phyloP scores from a whole-genome alignment of 2,113 vertebrate species.

The Malaclemys terrapin region DNA sequence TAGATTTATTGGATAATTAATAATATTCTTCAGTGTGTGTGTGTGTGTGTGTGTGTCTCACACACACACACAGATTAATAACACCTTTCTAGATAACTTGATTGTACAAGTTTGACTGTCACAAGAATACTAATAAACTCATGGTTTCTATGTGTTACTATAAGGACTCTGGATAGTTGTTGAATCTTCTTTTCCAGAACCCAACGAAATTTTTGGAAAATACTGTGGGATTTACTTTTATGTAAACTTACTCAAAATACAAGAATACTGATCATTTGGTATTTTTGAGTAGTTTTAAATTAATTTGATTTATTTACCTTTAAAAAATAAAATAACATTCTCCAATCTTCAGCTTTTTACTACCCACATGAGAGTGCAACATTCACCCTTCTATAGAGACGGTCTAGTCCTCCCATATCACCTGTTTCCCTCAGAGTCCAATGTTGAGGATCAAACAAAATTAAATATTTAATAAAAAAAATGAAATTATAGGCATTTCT shows the following conservation, averaged over 20 bases:
- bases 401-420: not conserved
- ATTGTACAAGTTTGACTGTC: not conserved
- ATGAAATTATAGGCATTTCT: not conserved
- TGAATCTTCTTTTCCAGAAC: not conserved
- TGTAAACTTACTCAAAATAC: not conserved
- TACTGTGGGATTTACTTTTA: not conserved
- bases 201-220: not conserved
- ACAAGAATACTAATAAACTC: not conserved
- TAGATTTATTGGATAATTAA: not conserved
- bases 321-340: not conserved
- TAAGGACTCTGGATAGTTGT: not conserved
- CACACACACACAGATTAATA: not conserved
- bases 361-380: not conserved
- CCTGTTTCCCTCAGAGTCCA: not conserved
- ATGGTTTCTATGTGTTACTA: not conserved
- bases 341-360: not conserved
- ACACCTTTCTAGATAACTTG: not conserved
- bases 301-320: not conserved
- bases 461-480: not conserved
- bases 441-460: not conserved
- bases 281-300: not conserved
- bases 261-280: not conserved
- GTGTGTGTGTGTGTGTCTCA: not conserved
- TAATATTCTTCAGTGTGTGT: not conserved
- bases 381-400: not conserved